A percentile compares a stretch with the other conserved stretches of the same genome.
Conservation (phyloP, 1,140 invertebrate genomes). For the Drepana arcuata region DNA sequence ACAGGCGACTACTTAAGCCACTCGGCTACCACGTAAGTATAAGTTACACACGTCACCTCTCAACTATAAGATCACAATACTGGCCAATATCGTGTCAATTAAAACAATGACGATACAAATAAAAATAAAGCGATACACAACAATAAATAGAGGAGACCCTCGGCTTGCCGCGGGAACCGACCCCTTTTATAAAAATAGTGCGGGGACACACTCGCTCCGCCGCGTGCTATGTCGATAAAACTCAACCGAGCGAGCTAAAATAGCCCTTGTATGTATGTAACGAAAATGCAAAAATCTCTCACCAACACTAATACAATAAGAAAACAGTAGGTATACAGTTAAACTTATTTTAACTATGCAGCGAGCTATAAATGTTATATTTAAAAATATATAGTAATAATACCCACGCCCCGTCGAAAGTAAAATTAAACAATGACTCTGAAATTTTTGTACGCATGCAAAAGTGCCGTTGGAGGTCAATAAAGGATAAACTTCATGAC, state of each 20-base stretch:
- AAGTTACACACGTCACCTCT: no score
- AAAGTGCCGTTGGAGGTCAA: no score
- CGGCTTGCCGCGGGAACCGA: slow-evolving; percentile 36
- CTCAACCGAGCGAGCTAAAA: slow-evolving; percentile 13
- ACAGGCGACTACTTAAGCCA: no score
- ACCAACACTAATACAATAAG: neutral
- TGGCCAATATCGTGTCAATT: no score
- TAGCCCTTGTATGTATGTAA: slow-evolving; percentile 10
- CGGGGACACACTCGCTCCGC: slow-evolving; percentile 8
- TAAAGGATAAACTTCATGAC: no score
- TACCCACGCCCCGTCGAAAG: no score
- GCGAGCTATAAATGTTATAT: neutral
- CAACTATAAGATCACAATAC: no score
- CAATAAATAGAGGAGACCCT: slow-evolving; percentile 47
- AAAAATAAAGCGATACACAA: slow-evolving; percentile 53
- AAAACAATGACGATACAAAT: slow-evolving; percentile 50
- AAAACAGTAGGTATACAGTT: neutral
- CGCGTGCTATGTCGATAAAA: slow-evolving; percentile 24
- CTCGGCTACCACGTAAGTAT: no score
- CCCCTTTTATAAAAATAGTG: slow-evolving; percentile 33
- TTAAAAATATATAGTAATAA: neutral
- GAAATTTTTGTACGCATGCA: no score
- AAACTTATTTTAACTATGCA: neutral
- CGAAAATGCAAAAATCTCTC: neutral
- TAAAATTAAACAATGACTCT: no score